These are phyloP conservation scores for Girardia tigrina DNA, from an alignment of 2,888 invertebrate genomes.

Conservation along the genomic window DNA sequence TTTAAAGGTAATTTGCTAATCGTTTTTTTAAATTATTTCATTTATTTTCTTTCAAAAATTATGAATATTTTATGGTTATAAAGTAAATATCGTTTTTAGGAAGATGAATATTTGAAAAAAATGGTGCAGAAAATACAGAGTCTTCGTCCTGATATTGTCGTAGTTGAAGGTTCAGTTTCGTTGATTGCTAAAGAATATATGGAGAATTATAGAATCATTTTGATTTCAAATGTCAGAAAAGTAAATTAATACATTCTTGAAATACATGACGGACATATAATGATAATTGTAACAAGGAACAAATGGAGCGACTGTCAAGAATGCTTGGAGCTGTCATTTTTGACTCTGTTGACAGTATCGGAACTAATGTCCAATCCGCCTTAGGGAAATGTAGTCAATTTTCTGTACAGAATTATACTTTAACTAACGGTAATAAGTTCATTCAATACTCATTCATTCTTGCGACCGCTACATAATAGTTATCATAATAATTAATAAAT, in stretches of 20 bases:
- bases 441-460: no score
- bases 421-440: slow-evolving; percentile 43
- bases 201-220: slow-evolving; percentile 64
- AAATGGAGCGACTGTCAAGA: slow-evolving; percentile 65
- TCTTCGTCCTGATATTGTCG: slow-evolving; percentile 69
- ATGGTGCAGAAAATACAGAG: slow-evolving; percentile 67
- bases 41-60: no score
- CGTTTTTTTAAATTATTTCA: no score
- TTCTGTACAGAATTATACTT: slow-evolving; percentile 54
- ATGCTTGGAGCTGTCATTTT: slow-evolving; percentile 72
- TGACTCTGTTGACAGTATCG: slow-evolving; percentile 69
- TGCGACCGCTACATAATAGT: no score
- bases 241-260: slow-evolving; percentile 40
- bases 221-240: slow-evolving; percentile 70
- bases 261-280: no score
- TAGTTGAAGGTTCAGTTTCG: slow-evolving; percentile 74
- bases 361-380: slow-evolving; percentile 55
- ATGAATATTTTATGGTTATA: no score
- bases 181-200: slow-evolving; percentile 71
- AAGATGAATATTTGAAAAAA: slow-evolving; percentile 48
- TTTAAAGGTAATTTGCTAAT: no score
- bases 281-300: slow-evolving; percentile 51
- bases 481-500: no score
- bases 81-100: no score
- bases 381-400: slow-evolving; percentile 72